Base-by-base conservation (phyloP, 2,113 vertebrate species). In the Tringa solitaria region DNA sequence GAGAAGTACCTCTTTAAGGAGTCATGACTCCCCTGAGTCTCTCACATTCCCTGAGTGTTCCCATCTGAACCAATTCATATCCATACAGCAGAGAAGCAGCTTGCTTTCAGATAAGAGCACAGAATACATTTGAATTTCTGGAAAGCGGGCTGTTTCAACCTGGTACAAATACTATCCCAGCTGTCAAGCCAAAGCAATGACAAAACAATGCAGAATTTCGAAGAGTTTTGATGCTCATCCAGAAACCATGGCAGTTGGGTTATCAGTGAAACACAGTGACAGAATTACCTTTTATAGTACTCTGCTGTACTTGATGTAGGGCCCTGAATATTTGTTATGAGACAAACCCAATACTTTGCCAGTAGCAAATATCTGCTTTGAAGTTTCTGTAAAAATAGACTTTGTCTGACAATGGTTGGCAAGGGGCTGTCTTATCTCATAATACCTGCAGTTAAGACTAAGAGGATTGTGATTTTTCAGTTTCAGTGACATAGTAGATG, bases 311-410 rank as follows among this genome's bases (percentile, higher is more conserved):
- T 86, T 69, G 54, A 81, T 80, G 33, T 79, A 91, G 73, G 77
- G 43, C 35, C 65, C 23, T 67, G 50, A 80, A 51, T 60, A 51
- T 94, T 88, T 73, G 43, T 37, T 73, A 61, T 21, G 50, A 92
- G 77, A 79, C 53, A 95, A 91, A 85, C 72, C 37, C 43, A 78
- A 35, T 33, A 57, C 0, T 3, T 67, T 84, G 61, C 84, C 84
- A 87, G 84, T 33, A 92, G 45, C 63, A 79, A 88, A 84, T 92
- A 67, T 17, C n/a, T 74, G 45, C 89, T 96, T 94, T 95, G 89
- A 95, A 88, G 89, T 91, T 90, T 91, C 51, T 86, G 33, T 80
- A 70, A 93, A 97, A 95, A 88, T 46, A 87, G 51, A 88, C 69
- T 86, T 93, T 76, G 27, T 35, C 53, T 78, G 72, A 95, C 91